Percentiles rank a stretch among this genome's conserved stretches.
Conservation (phyloP, 2,113 vertebrate genomes). For the Plecturocebus donacophilus region DNA sequence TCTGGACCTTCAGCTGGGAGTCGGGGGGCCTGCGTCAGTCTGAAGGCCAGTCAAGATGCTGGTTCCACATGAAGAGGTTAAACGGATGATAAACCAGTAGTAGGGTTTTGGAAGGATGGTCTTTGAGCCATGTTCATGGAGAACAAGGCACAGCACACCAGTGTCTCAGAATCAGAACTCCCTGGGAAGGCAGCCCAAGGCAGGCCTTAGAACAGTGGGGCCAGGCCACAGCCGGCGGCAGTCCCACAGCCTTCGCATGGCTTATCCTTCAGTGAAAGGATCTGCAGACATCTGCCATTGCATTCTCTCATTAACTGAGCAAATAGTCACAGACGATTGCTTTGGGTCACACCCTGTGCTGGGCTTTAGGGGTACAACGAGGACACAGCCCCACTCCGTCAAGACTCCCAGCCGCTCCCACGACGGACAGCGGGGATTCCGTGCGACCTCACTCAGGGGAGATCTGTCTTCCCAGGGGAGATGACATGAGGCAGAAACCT, state of each 20-base stretch:
- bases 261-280: rapidly evolving
- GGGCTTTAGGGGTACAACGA: not conserved
- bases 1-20: not conserved
- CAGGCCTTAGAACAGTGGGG: rapidly evolving
- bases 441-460: rapidly evolving
- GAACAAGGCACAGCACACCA: rapidly evolving
- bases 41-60: not conserved
- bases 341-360: rapidly evolving
- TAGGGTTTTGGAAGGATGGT: rapidly evolving
- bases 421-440: rapidly evolving
- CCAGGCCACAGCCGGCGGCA: rapidly evolving
- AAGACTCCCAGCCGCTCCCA: rapidly evolving
- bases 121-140: rapidly evolving
- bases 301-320: rapidly evolving
- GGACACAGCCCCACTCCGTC: rapidly evolving
- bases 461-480: not conserved
- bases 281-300: rapidly evolving
- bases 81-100: rapidly evolving
- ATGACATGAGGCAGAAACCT: not conserved
- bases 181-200: rapidly evolving
- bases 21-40: rapidly evolving
- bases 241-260: rapidly evolving
- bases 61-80: not conserved
- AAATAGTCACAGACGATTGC: rapidly evolving
- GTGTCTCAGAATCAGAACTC: not conserved